Evolutionary conservation across 1,140 invertebrate genomes (phyloP).

Genomic region (Bombyx mandarina): DNA sequence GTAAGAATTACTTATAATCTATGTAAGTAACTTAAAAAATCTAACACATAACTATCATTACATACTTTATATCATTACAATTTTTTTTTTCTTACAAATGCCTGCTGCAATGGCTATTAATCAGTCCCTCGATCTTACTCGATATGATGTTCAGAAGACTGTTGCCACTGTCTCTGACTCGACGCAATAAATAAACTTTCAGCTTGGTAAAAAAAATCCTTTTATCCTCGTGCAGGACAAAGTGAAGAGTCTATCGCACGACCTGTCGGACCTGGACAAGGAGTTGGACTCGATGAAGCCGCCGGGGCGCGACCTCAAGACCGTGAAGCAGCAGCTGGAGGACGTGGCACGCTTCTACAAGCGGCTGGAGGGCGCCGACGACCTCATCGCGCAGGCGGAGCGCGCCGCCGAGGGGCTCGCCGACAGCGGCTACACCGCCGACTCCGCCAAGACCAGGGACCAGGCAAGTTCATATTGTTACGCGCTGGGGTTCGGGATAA

Average conservation of each 20-base stretch:
- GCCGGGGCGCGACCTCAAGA: slow-evolving; percentile 88
- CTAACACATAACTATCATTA: too few relatives aligned
- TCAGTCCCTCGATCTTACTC: too few relatives aligned
- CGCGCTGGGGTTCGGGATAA: too few relatives aligned
- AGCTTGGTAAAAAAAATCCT: too few relatives aligned
- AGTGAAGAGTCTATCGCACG: slow-evolving; percentile 82
- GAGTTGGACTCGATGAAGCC: slow-evolving; percentile 89
- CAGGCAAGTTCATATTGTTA: slow-evolving; percentile 38
- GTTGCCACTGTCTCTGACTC: too few relatives aligned
- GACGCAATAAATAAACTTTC: too few relatives aligned
- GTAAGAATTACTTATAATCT: too few relatives aligned
- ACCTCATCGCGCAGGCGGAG: slow-evolving; percentile 81
- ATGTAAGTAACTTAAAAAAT: too few relatives aligned
- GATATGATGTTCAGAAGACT: too few relatives aligned
- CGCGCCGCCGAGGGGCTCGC: slow-evolving; percentile 82
- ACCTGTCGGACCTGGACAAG: slow-evolving; percentile 85
- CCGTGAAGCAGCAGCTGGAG: slow-evolving; percentile 86
- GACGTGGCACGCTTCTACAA: slow-evolving; percentile 80
- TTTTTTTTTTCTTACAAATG: too few relatives aligned
- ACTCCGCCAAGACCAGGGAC: slow-evolving; percentile 83
- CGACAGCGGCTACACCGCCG: slow-evolving; percentile 86
- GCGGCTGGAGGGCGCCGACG: slow-evolving; percentile 77
- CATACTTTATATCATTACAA: too few relatives aligned
- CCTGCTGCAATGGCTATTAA: too few relatives aligned
- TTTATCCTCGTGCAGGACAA: slow-evolving; percentile 72